phyloP scores from a whole-genome alignment of 1,140 invertebrate genomes.

The Coptotermes formosanus region DNA sequence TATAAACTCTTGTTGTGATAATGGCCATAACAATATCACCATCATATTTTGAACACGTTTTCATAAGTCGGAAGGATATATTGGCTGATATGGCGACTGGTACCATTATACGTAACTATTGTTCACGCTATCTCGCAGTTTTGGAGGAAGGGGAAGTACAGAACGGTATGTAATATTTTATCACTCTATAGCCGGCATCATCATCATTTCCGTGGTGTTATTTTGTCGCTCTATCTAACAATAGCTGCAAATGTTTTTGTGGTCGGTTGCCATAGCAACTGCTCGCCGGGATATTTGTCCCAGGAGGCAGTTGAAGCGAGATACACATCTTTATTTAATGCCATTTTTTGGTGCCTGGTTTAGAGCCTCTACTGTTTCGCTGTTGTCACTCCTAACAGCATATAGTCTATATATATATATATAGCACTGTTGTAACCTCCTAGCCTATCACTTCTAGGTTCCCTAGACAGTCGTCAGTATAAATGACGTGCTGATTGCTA shows the following conservation, averaged over 20 bases:
- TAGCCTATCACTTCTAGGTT: not conserved
- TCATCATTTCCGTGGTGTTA: conserved; percentile 4
- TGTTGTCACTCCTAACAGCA: conserved; percentile 10
- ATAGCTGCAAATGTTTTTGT: conserved; percentile 11
- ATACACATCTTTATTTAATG: conserved; percentile 17
- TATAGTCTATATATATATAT: not conserved
- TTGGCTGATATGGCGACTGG: not conserved
- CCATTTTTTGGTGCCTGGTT: not conserved
- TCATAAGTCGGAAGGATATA: not conserved
- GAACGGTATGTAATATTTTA: not conserved
- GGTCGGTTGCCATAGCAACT: conserved; percentile 2
- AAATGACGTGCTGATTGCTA: conserved; percentile 26
- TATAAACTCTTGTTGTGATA: not conserved
- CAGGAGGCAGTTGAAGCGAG: conserved; percentile 6
- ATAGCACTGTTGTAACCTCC: not conserved
- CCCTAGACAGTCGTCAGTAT: conserved; percentile 16
- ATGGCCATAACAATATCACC: not conserved
- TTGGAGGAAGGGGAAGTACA: not conserved
- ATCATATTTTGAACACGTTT: conserved; percentile 2
- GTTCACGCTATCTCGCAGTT: not conserved
- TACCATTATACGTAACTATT: not conserved
- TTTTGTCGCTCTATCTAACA: not conserved
- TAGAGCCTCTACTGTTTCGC: not conserved
- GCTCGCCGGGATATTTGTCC: conserved; percentile 1
- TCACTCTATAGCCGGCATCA: conserved; percentile 14